Percentiles rank a stretch among this genome's conserved stretches.
These are phyloP conservation scores for Orthonychiurus folsomi DNA, from an alignment of 2,888 invertebrate species.

Conservation along the genomic window DNA sequence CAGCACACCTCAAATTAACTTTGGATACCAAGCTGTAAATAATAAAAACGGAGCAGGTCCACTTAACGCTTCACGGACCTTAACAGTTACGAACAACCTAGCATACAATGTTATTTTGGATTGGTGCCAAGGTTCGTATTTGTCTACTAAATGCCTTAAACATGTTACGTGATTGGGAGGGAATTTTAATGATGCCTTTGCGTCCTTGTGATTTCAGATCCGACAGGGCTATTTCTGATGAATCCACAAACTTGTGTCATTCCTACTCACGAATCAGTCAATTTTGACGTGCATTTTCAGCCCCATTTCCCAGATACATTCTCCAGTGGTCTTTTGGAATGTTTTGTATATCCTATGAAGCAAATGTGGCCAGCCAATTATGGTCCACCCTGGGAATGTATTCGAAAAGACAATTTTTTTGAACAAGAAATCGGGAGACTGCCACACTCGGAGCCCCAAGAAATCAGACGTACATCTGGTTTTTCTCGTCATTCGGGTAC, in stretches of 20 bases:
- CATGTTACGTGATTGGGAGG: background rate
- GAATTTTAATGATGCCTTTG: too few relatives aligned
- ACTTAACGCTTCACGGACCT: background rate
- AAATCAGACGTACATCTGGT: too few relatives aligned
- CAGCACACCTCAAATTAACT: slow-evolving; percentile 22
- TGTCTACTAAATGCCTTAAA: background rate
- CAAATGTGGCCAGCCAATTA: slow-evolving; percentile 17
- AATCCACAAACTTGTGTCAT: slow-evolving; percentile 16
- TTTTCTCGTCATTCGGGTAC: too few relatives aligned
- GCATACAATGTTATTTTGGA: slow-evolving; percentile 30
- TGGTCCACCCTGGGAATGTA: slow-evolving; percentile 29
- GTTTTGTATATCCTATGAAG: slow-evolving; percentile 25
- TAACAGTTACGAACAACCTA: slow-evolving; percentile 21
- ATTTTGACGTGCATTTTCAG: slow-evolving; percentile 22
- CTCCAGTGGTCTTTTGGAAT: slow-evolving; percentile 28
- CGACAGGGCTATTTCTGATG: slow-evolving; percentile 24
- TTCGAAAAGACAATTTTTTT: background rate
- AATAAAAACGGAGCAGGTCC: background rate
- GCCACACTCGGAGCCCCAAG: too few relatives aligned
- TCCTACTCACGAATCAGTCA: slow-evolving; percentile 5
- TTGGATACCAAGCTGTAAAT: slow-evolving; percentile 19
- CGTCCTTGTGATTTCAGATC: slow-evolving; percentile 18
- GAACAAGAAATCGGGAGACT: too few relatives aligned
- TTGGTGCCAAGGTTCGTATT: slow-evolving; percentile 28
- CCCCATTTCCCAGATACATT: slow-evolving; percentile 32